phyloP scores from a whole-genome alignment of 2,113 vertebrate species.

The Vombatus ursinus region DNA sequence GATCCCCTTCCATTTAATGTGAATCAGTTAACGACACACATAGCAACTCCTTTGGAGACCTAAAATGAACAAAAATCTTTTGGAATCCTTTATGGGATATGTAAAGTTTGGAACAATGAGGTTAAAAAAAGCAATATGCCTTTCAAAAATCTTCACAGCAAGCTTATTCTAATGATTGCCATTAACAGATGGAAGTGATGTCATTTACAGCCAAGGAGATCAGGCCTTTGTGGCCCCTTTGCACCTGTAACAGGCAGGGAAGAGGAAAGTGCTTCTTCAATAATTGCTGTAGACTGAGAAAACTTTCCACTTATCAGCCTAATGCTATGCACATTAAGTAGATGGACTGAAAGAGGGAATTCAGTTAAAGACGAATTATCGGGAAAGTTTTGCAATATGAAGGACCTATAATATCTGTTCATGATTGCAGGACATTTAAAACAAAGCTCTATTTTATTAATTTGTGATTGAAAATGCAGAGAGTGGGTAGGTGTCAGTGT shows the following conservation, averaged over 20 bases:
- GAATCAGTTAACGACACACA: background rate
- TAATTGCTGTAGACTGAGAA: background rate
- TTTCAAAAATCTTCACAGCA: background rate
- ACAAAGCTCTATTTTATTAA: background rate
- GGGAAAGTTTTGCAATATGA: constrained; percentile 16
- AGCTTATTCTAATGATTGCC: background rate
- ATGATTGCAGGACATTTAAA: background rate
- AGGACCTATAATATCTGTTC: background rate
- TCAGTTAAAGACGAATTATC: background rate
- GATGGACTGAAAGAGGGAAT: background rate
- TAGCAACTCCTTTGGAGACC: background rate
- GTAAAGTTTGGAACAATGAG: background rate
- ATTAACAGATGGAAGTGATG: background rate
- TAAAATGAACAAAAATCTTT: background rate
- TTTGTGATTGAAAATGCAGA: background rate
- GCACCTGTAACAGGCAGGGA: background rate
- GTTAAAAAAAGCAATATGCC: background rate
- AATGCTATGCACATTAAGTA: background rate
- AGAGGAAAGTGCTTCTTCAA: background rate
- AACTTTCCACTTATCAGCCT: background rate
- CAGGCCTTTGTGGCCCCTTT: background rate
- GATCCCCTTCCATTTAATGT: background rate
- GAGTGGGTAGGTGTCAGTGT: background rate
- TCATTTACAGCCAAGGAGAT: background rate
- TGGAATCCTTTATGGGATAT: background rate